Evolutionary conservation across 2,888 invertebrate genomes (phyloP), one percentile per base, ranked within the genome.

Genomic region (Buathra laborator): DNA sequence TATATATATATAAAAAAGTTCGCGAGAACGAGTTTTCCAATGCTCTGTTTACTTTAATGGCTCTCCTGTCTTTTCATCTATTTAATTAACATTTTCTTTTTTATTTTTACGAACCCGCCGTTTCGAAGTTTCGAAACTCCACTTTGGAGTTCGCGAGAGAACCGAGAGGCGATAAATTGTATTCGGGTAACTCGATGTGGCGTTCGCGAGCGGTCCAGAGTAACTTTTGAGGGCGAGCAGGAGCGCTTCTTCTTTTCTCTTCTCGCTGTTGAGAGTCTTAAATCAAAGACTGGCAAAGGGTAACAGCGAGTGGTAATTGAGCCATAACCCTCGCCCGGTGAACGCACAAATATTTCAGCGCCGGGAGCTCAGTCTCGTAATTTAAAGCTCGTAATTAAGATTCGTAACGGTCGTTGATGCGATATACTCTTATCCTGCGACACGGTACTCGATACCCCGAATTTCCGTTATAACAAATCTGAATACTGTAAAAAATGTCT

Each of bases 251-350:
- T 19, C 29, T 46, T 78, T 37, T 37, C 37, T 37, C 48, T 67
- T 37, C 19, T 51, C 29, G 56, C 10, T 19, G 10, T 68, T 43
- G 59, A 66, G 66, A 51, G 79, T 62, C 86, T 91, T 92, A 92
- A 92, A 92, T 92, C 92, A 93, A 90, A 90, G 89, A 80, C 90
- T 89, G 86, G 90, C 91, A 88, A 90, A 91, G 92, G 89, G 37
- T 90, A 92, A 92, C 90, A 89, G 89, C 92, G 84, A 92, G 92
- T 91, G 91, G 92, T 93, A 93, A 93, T 93, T 92, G 93, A 93
- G 92, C 91, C 92, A 90, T 93, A 92, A 93, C 90, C 92, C 89
- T 90, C 90, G 91, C 86, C 88, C 89, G 89, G 90, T 88, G 88
- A 91, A 90, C 90, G 85, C 91, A 90, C 92, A 90, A 92, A 92